A percentile compares a stretch with the other conserved stretches of the same genome.
These are phyloP conservation scores for Prunella strophiata DNA, from an alignment of 2,797 vertebrate genomes.

Conservation along the genomic window DNA sequence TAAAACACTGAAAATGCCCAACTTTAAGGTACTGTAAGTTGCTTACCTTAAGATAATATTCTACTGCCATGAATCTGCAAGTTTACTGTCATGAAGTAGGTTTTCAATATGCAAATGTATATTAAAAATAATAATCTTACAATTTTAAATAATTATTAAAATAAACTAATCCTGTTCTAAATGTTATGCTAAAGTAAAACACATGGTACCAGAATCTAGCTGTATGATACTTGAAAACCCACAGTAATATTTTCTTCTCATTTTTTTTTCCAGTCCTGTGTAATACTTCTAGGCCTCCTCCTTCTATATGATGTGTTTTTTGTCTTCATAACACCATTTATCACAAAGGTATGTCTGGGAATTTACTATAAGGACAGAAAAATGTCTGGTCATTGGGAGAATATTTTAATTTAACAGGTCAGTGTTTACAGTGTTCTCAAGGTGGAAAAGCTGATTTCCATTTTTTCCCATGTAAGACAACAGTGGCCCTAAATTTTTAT, in stretches of 20 bases:
- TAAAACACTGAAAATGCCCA: constrained; percentile 92
- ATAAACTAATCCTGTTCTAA: neutral
- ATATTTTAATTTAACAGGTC: neutral
- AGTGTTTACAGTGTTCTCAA: neutral
- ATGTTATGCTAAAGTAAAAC: neutral
- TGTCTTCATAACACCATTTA: constrained; percentile 96
- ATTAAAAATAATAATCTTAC: neutral
- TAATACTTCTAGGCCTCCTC: constrained; percentile 92
- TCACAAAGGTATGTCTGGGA: constrained; percentile 83
- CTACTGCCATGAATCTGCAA: neutral
- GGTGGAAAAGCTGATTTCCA: neutral
- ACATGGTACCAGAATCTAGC: neutral
- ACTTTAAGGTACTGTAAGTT: constrained; percentile 89
- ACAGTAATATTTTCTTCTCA: neutral
- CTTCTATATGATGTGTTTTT: constrained; percentile 97
- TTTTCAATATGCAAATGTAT: neutral
- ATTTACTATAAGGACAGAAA: neutral
- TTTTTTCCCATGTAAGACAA: neutral
- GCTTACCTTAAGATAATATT: neutral
- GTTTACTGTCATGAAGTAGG: neutral
- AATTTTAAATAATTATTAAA: neutral
- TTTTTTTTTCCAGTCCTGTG: constrained; percentile 85
- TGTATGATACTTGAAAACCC: neutral
- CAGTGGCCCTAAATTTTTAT: neutral
- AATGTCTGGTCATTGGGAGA: neutral